phyloP scores from a whole-genome alignment of 2,888 invertebrate genomes.

The Agonopterix subpropinquella region DNA sequence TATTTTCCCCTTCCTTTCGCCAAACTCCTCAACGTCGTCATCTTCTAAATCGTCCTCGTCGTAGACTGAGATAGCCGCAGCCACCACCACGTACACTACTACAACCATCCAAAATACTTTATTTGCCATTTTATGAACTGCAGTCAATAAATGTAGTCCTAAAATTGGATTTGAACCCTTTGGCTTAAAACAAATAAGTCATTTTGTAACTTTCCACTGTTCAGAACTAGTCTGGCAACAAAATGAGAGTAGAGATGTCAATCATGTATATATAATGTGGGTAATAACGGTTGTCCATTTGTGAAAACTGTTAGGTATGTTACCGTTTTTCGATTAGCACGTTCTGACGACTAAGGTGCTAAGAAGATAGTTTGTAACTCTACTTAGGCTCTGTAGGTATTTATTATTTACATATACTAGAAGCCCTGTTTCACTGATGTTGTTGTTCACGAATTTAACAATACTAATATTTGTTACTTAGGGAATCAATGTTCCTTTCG shows the following conservation, averaged over 20 bases:
- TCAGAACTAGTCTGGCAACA: constrained; percentile 10
- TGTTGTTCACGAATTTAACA: no score
- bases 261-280: constrained; percentile 55
- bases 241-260: constrained; percentile 41
- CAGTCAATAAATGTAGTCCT: neutral
- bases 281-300: constrained; percentile 62
- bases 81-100: constrained; percentile 30
- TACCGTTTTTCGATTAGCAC: constrained; percentile 62
- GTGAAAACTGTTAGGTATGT: constrained; percentile 49
- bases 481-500: no score
- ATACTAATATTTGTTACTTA: no score
- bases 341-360: constrained; percentile 12
- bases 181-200: no score
- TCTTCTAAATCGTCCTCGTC: constrained; percentile 25
- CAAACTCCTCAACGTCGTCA: constrained; percentile 15
- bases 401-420: no score
- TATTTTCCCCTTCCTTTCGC: constrained; percentile 46
- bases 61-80: constrained; percentile 36
- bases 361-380: no score
- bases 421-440: no score
- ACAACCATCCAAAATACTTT: constrained; percentile 36
- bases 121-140: constrained; percentile 34
- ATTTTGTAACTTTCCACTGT: neutral
- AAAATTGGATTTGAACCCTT: no score
- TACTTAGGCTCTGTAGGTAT: no score